phyloP scores from a whole-genome alignment of 2,888 invertebrate genomes.

The Andrena bucephala region DNA sequence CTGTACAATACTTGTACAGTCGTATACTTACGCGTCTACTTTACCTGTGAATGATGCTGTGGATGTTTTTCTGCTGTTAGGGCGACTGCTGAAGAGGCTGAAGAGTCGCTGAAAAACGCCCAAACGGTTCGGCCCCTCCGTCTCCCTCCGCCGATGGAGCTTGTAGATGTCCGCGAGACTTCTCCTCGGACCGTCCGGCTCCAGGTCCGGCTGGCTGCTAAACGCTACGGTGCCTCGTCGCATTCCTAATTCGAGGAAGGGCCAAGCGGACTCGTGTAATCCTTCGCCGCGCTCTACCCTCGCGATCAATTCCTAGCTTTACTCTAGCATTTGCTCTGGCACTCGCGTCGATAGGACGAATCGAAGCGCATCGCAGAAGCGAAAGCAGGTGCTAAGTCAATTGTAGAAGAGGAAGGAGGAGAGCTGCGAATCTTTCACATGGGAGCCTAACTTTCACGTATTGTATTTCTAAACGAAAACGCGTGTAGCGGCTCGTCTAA shows the following conservation, averaged over 20 bases:
- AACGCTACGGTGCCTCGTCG: constrained; percentile 84
- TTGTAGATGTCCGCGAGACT: constrained; percentile 83
- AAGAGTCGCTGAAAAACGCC: constrained; percentile 83
- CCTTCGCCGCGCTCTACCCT: not conserved
- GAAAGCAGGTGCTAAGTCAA: constrained; percentile 51
- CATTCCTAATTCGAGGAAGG: constrained; percentile 78
- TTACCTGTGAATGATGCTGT: constrained; percentile 87
- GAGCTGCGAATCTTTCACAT: constrained; percentile 19
- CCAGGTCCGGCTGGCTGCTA: constrained; percentile 83
- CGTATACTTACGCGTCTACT: not conserved
- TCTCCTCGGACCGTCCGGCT: constrained; percentile 79
- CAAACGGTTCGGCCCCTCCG: constrained; percentile 81
- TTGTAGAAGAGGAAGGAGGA: constrained; percentile 61
- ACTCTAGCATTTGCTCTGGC: not conserved
- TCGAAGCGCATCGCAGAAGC: constrained; percentile 49
- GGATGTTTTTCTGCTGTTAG: constrained; percentile 89
- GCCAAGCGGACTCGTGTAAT: constrained; percentile 12
- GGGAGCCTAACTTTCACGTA: constrained; percentile 10
- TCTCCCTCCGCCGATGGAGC: constrained; percentile 80
- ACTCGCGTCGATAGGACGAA: constrained; percentile 19
- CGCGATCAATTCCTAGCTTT: not conserved
- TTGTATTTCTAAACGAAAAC: not conserved
- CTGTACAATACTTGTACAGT: not conserved
- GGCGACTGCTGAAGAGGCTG: constrained; percentile 88
- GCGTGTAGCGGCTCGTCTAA: constrained; percentile 1